Conservation (phyloP, 2,888 invertebrate genomes). For the Stomorhina lunata region DNA sequence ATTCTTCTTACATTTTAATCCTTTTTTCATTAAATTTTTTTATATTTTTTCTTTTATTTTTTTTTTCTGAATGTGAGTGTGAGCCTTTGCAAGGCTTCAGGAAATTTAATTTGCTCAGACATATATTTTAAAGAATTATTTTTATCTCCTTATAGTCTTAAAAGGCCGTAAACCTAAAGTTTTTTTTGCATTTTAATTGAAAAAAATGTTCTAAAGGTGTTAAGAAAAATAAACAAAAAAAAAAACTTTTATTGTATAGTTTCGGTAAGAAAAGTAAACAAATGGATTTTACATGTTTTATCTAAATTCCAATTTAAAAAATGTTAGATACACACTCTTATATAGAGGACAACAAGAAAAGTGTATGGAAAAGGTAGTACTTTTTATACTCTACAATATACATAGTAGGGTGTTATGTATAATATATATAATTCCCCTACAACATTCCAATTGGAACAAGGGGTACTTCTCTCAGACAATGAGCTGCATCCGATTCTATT, state of each 20-base stretch:
- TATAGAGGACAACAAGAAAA: not conserved
- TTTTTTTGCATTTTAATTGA: conserved; percentile 6
- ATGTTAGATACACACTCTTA: not conserved
- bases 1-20: not conserved
- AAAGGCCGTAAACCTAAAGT: not conserved
- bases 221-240: not conserved
- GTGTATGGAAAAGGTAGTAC: not conserved
- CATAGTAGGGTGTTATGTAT: too few relatives aligned
- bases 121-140: not conserved
- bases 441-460: too few relatives aligned
- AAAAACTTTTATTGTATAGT: not conserved
- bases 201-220: not conserved
- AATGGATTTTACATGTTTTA: conserved; percentile 39
- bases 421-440: too few relatives aligned
- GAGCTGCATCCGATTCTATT: too few relatives aligned
- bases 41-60: not conserved
- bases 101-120: not conserved
- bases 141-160: not conserved
- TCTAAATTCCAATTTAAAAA: conserved; percentile 14
- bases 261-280: not conserved
- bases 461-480: too few relatives aligned
- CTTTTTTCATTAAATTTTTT: not conserved
- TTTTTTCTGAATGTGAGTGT: too few relatives aligned
- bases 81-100: not conserved
- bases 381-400: not conserved